Evolutionary conservation across 2,888 invertebrate species (phyloP), one percentile per base, ranked within the genome.

Genomic region (Acleris holmiana): DNA sequence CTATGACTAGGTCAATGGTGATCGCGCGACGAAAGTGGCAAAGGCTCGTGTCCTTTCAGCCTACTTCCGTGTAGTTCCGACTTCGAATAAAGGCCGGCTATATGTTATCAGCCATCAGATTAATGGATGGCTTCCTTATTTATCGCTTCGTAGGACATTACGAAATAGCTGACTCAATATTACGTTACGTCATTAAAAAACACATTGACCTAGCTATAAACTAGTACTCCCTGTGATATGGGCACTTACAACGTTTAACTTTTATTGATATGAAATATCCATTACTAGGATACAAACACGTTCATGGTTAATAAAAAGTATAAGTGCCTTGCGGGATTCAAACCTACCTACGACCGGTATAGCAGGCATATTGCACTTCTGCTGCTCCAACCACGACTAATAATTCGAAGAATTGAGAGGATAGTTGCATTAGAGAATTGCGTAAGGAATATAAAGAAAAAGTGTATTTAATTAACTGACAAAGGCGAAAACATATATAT

Each of bases 1-100:
- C 41, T 19, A 23, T 47, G 25, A 55, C 61, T 61, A 61, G 61
- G 61, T 61, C 61, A 55, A 40, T 41, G 54, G 19, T 21, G 13
- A n/a, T 49, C n/a, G 49, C 49, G 21, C 23, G 54, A 61, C 23
- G 54, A 61, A 61, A 54, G 51, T 44, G 51, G 44, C 47, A 47
- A 17, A 18, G n/a, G 53, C 18, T 17, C 17, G 47, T 48, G 55
- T 49, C 61, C 61, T 61, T 55, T 48, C 35, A 48, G 54, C 48
- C 55, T 13, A 35, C 13, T 35, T 35, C 35, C 53, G 54, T 54
- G 54, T 40, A 48, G 54, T 55, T 61, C 61, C 61, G 47, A 61
- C 23, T 55, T 17, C n/a, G 13, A 1, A 47, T 35, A 40, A 54
- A 55, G 19, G 61, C 47, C 35, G 8, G 18, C 21, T 51, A 53